phyloP scores from a whole-genome alignment of 2,113 vertebrate species.

The Sakesphorus luctuosus region DNA sequence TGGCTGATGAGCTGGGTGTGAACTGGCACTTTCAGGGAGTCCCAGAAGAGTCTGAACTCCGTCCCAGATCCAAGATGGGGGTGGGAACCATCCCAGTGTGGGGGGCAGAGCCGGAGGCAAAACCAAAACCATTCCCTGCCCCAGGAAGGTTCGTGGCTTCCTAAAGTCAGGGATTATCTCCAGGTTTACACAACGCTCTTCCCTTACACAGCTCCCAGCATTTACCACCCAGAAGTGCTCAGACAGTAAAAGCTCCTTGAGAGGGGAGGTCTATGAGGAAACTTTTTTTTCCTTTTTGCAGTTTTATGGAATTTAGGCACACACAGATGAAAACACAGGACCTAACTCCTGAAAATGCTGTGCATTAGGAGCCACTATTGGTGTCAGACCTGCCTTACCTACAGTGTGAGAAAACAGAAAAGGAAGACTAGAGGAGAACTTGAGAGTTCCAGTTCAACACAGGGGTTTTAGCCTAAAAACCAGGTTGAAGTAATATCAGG shows the following conservation, averaged over 20 bases:
- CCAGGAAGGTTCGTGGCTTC: not conserved
- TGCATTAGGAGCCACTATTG: not conserved
- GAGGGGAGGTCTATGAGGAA: not conserved
- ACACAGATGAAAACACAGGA: not conserved
- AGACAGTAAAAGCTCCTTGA: not conserved
- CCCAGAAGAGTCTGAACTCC: not conserved
- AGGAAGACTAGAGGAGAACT: not conserved
- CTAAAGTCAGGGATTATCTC: not conserved
- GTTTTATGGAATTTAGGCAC: not conserved
- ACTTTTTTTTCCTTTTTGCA: not conserved
- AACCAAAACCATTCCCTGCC: not conserved
- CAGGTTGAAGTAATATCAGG: not conserved
- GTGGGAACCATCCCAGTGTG: not conserved
- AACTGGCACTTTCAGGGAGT: not conserved
- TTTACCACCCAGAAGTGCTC: not conserved
- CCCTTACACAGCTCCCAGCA: not conserved
- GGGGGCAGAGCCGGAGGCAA: not conserved
- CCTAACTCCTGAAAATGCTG: not conserved
- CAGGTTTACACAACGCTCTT: not conserved
- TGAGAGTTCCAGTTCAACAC: fast-evolving
- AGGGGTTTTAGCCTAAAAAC: not conserved
- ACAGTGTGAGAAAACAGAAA: not conserved
- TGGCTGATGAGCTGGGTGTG: not conserved
- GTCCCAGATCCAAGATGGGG: not conserved
- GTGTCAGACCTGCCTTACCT: not conserved